Base-by-base conservation (phyloP, 2,888 invertebrate species). In the Sarcophaga rosellei region DNA sequence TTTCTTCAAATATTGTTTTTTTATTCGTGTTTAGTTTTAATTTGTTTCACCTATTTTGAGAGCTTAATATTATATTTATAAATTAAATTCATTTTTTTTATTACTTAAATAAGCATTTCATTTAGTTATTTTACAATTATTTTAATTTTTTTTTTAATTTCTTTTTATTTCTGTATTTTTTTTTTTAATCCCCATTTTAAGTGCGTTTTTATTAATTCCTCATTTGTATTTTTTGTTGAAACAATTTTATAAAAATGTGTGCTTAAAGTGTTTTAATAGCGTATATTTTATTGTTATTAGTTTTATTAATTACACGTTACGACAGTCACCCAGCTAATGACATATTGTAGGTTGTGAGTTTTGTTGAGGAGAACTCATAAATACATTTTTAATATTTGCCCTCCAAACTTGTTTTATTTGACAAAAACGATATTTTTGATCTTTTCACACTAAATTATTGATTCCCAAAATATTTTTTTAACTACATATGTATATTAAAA, bases 191-290 rank as follows among this genome's bases (percentile, higher is more conserved):
- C 76, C 70, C 65, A 61, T 82, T 78, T 83, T 53, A 68, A n/a
- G 84, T 84, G 85, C 85, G 8, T 35, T 65, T 79, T 79, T 74
- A 45, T 15, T 69, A 59, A 1, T 12, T 65, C 63, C 47, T 65
- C 53, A 59, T 35, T 75, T 76, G 35, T 35, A 35, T 1, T 72
- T 66, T 73, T 68, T 66, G 61, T 53, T 83, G 70, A 86, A 86
- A 78, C 78, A 86, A 84, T 75, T 81, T 81, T 86, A 81, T 84
- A 74, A 84, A 86, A 86, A 79, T 78, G 82, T 86, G 86, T 86
- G 86, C 86, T 86, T 81, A 63, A 72, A 68, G 70, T 84, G 66
- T 84, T 75, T 70, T 62, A 81, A 75, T 75, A 75, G 47, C 15
- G 70, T 81, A 53, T 68, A 44, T 23, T 68, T 81, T 53, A 76